Evolutionary conservation across 2,888 invertebrate genomes (phyloP).

Genomic region (Imbricaverruca yamaguchii): DNA sequence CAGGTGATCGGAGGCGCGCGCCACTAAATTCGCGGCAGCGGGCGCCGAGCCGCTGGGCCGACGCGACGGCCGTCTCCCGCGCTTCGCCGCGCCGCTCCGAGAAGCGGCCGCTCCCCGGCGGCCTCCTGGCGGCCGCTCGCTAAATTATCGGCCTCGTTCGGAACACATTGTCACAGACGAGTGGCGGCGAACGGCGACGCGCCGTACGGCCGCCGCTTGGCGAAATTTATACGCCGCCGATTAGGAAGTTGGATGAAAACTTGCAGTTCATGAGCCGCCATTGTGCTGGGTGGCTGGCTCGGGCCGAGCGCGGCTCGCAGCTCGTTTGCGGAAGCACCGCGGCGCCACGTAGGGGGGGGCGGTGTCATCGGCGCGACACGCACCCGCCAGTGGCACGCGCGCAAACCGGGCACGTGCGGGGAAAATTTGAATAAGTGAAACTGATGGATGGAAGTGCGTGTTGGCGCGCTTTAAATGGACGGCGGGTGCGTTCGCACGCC

Average conservation of each 20-base stretch:
- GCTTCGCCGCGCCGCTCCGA: neutral
- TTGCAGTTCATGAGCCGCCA: neutral
- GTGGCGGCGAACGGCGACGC: neutral
- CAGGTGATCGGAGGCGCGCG: neutral
- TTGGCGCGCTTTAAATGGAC: neutral
- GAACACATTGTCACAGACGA: slow-evolving; percentile 3
- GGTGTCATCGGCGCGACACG: too few relatives aligned
- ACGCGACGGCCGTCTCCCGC: too few relatives aligned
- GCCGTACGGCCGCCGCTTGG: neutral
- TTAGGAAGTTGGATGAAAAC: slow-evolving; percentile 14
- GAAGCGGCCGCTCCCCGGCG: neutral
- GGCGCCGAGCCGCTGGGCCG: too few relatives aligned
- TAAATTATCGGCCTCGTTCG: slow-evolving; percentile 12
- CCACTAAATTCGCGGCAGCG: neutral
- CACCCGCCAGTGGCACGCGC: too few relatives aligned
- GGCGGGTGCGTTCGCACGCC: neutral
- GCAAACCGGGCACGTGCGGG: too few relatives aligned
- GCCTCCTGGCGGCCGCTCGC: neutral
- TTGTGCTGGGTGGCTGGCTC: too few relatives aligned
- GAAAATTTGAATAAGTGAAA: slow-evolving; percentile 11
- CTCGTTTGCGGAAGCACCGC: too few relatives aligned
- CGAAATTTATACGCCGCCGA: slow-evolving; percentile 17
- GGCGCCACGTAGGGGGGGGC: too few relatives aligned
- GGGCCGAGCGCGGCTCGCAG: too few relatives aligned
- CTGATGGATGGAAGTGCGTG: slow-evolving; percentile 12